phyloP scores from a whole-genome alignment of 1,140 invertebrate species.

The Ceratosolen fusciceps region DNA sequence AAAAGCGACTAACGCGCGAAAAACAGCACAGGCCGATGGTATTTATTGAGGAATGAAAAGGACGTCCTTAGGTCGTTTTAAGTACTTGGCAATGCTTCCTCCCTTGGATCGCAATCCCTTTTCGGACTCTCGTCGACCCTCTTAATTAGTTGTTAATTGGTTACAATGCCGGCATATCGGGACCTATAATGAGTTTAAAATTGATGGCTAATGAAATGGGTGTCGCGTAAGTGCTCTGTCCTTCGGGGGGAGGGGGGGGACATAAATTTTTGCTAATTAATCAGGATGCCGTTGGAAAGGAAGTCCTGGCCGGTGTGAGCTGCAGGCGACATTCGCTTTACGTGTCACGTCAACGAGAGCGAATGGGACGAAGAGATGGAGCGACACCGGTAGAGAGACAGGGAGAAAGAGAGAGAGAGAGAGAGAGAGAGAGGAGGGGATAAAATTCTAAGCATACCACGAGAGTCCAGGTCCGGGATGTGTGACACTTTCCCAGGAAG shows the following conservation, averaged over 20 bases:
- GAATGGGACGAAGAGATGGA: no score
- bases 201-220: not conserved
- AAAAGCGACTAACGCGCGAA: not conserved
- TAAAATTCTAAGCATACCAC: not conserved
- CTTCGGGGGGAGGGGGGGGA: no score
- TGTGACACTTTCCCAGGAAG: not conserved
- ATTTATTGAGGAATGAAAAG: not conserved
- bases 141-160: conserved; percentile 4
- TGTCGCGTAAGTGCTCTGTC: not conserved
- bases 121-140: not conserved
- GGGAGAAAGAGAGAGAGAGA: not conserved
- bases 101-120: not conserved
- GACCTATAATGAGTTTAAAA: conserved; percentile 2
- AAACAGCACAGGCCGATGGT: not conserved
- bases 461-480: not conserved
- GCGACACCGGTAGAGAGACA: not conserved
- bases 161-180: not conserved
- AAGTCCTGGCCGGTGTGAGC: no score
- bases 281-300: not conserved
- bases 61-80: not conserved
- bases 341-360: not conserved
- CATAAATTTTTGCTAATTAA: not conserved
- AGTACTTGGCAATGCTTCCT: not conserved
- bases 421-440: not conserved
- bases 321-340: no score